A percentile compares a stretch with the other conserved stretches of the same genome.
Evolutionary conservation across 1,140 invertebrate genomes (phyloP).

Genomic region (Hyposmocoma kahamanoa): DNA sequence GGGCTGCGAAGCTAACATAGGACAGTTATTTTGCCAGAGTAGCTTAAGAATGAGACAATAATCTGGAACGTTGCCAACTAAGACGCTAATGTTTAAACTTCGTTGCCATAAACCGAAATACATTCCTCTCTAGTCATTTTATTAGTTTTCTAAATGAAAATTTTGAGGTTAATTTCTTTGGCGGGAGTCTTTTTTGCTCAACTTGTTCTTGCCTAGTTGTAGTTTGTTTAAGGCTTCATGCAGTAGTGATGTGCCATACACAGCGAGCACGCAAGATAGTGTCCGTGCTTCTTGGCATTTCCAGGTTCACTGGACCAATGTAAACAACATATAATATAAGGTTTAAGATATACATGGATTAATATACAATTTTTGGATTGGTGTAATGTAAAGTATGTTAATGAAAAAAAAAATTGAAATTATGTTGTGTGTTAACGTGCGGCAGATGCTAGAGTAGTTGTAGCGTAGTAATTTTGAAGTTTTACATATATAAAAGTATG

Average conservation of each 20-base stretch:
- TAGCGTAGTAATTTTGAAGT: conserved; percentile 70
- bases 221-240: conserved; percentile 40
- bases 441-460: conserved; percentile 66
- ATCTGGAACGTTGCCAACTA: conserved; percentile 54
- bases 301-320: conserved; percentile 64
- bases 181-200: conserved; percentile 53
- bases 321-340: conserved; percentile 45
- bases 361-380: conserved; percentile 69
- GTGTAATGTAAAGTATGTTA: conserved; percentile 62
- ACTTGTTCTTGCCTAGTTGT: conserved; percentile 57
- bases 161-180: conserved; percentile 24
- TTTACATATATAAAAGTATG: conserved; percentile 63
- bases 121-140: conserved; percentile 70
- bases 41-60: conserved; percentile 67
- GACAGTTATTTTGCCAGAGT: conserved; percentile 25
- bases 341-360: conserved; percentile 62
- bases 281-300: conserved; percentile 35
- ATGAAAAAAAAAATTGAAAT: conserved; percentile 36
- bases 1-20: conserved; percentile 3
- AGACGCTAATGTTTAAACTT: conserved; percentile 35
- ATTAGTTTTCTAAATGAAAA: conserved; percentile 16
- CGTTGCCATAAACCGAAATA: conserved; percentile 48
- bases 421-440: conserved; percentile 67
- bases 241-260: conserved; percentile 60
- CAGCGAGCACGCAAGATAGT: conserved; percentile 33